These are phyloP conservation scores for Centroberyx gerrardi DNA, from an alignment of 2,797 vertebrate species.

Conservation along the genomic window DNA sequence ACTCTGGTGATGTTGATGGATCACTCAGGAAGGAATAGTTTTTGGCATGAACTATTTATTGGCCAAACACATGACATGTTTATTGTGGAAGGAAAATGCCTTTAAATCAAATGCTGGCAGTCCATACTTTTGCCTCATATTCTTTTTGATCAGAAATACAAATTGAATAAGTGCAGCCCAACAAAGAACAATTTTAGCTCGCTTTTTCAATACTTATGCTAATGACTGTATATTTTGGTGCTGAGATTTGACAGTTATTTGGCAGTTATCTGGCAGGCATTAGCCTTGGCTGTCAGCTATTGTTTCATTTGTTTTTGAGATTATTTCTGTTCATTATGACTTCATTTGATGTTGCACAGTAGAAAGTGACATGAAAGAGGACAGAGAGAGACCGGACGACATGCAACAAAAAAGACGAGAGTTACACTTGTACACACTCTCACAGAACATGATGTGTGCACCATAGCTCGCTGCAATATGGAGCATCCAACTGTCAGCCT, in stretches of 20 bases:
- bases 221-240: neutral
- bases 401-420: too few species aligned
- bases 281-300: too few species aligned
- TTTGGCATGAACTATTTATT: slow-evolving; percentile 3
- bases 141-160: slow-evolving; percentile 18
- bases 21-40: neutral
- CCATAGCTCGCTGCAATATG: neutral
- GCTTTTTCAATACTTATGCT: slow-evolving; percentile 15
- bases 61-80: slow-evolving; percentile 13
- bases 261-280: neutral
- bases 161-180: neutral
- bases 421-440: neutral
- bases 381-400: neutral
- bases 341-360: slow-evolving; percentile 12
- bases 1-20: too few species aligned
- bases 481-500: neutral
- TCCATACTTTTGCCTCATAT: neutral
- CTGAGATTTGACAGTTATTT: slow-evolving; percentile 3
- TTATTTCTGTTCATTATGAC: slow-evolving; percentile 7
- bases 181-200: slow-evolving; percentile 9
- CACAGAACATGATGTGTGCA: neutral
- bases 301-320: neutral
- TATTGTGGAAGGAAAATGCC: neutral
- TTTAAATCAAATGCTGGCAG: slow-evolving; percentile 3
- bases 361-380: slow-evolving; percentile 7